Base-by-base conservation (phyloP, 2,888 invertebrate species). In the Aplocera efformata region DNA sequence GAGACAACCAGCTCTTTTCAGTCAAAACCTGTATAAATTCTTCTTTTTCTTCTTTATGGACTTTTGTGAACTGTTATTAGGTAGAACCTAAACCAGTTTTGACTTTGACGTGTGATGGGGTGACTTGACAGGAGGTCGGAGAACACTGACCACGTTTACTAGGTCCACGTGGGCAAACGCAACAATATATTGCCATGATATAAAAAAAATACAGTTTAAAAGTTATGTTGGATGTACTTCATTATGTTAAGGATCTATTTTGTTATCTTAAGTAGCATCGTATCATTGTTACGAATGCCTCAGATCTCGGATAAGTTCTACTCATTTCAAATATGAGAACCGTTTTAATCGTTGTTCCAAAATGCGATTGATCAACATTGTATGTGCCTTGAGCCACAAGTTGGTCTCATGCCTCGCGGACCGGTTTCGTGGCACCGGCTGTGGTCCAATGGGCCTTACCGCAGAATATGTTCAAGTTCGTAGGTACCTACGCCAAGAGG, bases 311-410 rank as follows among this genome's bases (percentile, higher is more conserved):
- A 38, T 37, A 42, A 46, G 34, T 45, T 44, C 41, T 30, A 48
- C 37, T 40, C 28, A 47, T 62, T 63, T 56, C 56, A 59, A 65
- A 65, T 62, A 61, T 59, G 59, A 60, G 56, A 68, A 66, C 68
- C 57, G 57, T 72, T 70, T 72, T 67, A 71, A 72, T 74, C 63
- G 71, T 65, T 63, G 70, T 72, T 76, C 72, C 72, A 73, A 84
- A 81, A 82, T 76, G 69, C 74, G 75, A 84, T 86, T 83, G 81
- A 84, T 83, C 82, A 84, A 82, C 78, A 79, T 81, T 79, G 79
- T 80, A 73, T 71, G 74, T 78, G 75, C 76, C 77, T 82, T 79
- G 79, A 77, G 76, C 69, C 75, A 72, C 73, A 73, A 79, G 73
- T 78, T 69, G 78, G 73, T 78, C 82, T 72, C 81, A 78, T 79